A percentile compares a stretch with the other conserved stretches of the same genome.
Conservation (phyloP, 2,888 invertebrate species). For the Liopterus haemorrhoidalis region DNA sequence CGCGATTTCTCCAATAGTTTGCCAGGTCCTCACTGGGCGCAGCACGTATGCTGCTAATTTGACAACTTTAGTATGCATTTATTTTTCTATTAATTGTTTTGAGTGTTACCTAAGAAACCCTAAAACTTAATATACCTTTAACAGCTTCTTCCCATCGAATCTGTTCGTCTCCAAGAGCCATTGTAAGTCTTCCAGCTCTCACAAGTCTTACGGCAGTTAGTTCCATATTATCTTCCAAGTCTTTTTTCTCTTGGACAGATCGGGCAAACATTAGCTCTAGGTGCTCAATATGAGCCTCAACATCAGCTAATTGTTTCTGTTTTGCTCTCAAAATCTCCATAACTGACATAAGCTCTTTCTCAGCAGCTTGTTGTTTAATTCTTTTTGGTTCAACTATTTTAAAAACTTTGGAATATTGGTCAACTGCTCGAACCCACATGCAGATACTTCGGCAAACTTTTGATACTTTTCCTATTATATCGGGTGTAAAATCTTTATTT, state of each 20-base stretch:
- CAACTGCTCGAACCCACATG: conserved; percentile 88
- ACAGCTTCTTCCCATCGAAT: conserved; percentile 75
- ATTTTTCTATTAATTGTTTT: too few relatives aligned
- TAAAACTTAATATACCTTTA: too few relatives aligned
- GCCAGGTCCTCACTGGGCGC: too few relatives aligned
- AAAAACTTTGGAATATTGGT: conserved; percentile 81
- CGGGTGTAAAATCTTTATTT: conserved; percentile 81
- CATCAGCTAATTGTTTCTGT: conserved; percentile 73
- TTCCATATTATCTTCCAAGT: conserved; percentile 66
- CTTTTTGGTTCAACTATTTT: conserved; percentile 85
- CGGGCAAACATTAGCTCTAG: conserved; percentile 61
- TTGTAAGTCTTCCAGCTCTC: conserved; percentile 77
- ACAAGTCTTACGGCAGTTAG: conserved; percentile 71
- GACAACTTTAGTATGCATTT: too few relatives aligned
- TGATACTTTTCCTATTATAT: conserved; percentile 75
- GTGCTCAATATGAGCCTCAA: conserved; percentile 61
- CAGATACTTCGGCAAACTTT: conserved; percentile 87
- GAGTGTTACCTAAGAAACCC: too few relatives aligned
- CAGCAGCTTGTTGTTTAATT: conserved; percentile 68
- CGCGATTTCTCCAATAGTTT: too few relatives aligned
- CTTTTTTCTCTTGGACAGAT: conserved; percentile 69
- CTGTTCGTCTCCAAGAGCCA: conserved; percentile 82
- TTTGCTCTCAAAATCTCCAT: conserved; percentile 72
- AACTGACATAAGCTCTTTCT: conserved; percentile 66
- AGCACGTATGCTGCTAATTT: too few relatives aligned